phyloP scores from a whole-genome alignment of 1,140 invertebrate genomes.

The Ostrea denselamellosa region DNA sequence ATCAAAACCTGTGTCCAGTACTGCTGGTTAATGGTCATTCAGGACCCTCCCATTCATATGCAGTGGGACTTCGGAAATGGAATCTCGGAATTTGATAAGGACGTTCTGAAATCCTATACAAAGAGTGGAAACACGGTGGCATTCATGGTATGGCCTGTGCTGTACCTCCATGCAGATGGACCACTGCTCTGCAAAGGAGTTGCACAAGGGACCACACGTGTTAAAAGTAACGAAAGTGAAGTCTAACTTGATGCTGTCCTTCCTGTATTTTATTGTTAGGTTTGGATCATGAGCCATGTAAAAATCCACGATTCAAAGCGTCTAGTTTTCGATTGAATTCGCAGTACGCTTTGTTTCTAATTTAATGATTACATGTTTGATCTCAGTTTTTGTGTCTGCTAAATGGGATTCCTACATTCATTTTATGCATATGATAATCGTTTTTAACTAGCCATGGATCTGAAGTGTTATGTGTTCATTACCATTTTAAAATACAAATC shows the following conservation, averaged over 20 bases:
- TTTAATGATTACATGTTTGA: background rate
- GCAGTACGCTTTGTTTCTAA: background rate
- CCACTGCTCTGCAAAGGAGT: constrained; percentile 48
- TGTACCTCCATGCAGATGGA: constrained; percentile 43
- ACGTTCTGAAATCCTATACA: constrained; percentile 46
- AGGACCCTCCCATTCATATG: constrained; percentile 52
- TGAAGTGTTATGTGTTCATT: constrained; percentile 8
- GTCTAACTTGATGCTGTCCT: background rate
- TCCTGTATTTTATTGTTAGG: background rate
- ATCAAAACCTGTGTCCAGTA: constrained; percentile 43
- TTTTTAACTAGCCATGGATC: background rate
- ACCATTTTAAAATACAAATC: background rate
- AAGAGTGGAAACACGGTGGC: constrained; percentile 44
- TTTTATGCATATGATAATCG: background rate
- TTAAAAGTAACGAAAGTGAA: constrained; percentile 7
- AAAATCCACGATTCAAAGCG: background rate
- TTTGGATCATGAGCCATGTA: background rate
- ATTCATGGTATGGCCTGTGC: constrained; percentile 48
- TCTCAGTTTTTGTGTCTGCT: background rate
- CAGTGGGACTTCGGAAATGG: constrained; percentile 31
- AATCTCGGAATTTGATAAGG: constrained; percentile 40
- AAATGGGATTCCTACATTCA: background rate
- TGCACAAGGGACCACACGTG: constrained; percentile 25
- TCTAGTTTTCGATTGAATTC: background rate
- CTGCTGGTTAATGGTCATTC: constrained; percentile 55